Percentiles rank a stretch among this genome's conserved stretches.
Conservation (phyloP, 2,113 vertebrate species). For the Acrocephalus kingi region DNA sequence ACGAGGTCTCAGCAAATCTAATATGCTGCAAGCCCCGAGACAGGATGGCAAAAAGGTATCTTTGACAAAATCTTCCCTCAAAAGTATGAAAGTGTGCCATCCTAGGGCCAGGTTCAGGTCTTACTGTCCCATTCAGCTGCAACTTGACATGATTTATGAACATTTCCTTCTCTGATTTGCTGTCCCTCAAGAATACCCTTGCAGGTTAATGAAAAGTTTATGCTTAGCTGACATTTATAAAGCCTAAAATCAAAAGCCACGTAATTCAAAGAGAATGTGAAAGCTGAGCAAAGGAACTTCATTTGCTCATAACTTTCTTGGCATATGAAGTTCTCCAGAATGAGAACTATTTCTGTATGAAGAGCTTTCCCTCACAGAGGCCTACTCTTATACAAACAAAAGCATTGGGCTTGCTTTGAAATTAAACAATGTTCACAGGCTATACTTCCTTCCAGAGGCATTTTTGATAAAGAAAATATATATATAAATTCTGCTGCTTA, state of each 20-base stretch:
- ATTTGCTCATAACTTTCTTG: neutral
- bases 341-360: neutral
- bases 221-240: neutral
- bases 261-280: neutral
- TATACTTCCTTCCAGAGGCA: neutral
- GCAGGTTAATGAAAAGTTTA: neutral
- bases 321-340: neutral
- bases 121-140: neutral
- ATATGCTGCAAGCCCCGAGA: neutral
- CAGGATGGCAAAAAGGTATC: neutral
- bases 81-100: neutral
- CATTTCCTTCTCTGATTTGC: neutral
- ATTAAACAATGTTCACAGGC: slow-evolving; percentile 9
- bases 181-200: neutral
- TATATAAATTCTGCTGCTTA: neutral
- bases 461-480: neutral
- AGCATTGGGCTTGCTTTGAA: slow-evolving; percentile 17
- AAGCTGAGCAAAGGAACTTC: neutral
- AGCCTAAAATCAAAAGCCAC: neutral
- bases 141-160: neutral
- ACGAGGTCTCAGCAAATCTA: neutral
- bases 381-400: neutral
- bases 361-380: neutral
- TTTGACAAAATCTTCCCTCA: neutral
- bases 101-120: neutral